Evolutionary conservation across 2,797 vertebrate genomes (phyloP), one percentile per base, ranked within the genome.

Genomic region (Manis javanica): DNA sequence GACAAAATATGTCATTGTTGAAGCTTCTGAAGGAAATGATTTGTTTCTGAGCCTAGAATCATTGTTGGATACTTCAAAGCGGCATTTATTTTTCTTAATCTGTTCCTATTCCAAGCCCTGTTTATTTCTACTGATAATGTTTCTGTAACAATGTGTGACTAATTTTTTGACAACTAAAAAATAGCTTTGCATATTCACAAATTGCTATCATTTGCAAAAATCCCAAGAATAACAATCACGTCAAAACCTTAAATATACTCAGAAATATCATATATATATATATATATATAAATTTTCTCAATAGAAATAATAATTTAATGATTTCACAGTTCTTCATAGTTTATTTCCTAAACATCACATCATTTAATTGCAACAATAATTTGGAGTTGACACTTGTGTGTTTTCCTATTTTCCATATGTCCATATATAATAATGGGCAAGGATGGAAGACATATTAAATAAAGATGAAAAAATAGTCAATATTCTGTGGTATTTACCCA

Each of bases 11-110:
- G 69, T 77, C 53, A 78, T 46, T 91, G n/a, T n/a, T 69, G 23
- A 97, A 86, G 34, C n/a, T 84, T 89, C 34, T 83, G 37, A 94
- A 94, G n/a, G 18, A 95, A 90, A 86, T 74, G 69, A 68, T 89
- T 96, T 96, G 21, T 83, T 87, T 91, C 69, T 94, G 49, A 94
- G 66, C 39, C 91, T 87, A 88, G 66, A 53, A 87, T 59, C 42
- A 95, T 69, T 94, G 59, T 61, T 84, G 19, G 66, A 85, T 74
- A 92, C 29, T 57, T 79, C 19, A 29, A 49, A 85, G 42, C n/a
- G 31, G 11, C 18, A 23, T 81, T 61, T 88, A 37, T 91, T 72
- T 59, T 49, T 5, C 51, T 74, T 90, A 6, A 69, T 96, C 23
- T 84, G 23, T 94, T 96, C 15, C 51, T 69, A 42, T 72, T 79